Evolutionary conservation across 2,797 vertebrate genomes (phyloP).

Genomic region (Pantherophis alleghaniensis): DNA sequence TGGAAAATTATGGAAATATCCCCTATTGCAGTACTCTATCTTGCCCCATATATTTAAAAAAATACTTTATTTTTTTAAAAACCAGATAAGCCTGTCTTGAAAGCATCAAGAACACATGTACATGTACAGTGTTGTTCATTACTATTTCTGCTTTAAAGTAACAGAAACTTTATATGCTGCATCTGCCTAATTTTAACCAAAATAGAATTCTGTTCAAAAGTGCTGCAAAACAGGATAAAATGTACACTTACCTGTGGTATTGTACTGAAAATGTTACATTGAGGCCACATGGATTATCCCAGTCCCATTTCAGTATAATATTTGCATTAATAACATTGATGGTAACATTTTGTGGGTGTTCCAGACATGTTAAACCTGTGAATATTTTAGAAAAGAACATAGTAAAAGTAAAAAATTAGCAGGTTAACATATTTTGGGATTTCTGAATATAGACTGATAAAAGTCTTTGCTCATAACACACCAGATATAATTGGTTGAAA

Average conservation of each 20-base stretch:
- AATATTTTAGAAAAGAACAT: background rate
- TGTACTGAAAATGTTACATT: conserved; percentile 14
- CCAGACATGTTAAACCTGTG: conserved; percentile 2
- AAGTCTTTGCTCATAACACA: background rate
- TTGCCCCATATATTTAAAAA: background rate
- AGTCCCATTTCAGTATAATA: conserved; percentile 24
- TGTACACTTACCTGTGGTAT: background rate
- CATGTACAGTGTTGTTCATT: background rate
- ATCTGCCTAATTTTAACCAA: background rate
- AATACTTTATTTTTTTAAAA: background rate
- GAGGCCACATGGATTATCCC: conserved; percentile 20
- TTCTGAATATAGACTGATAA: background rate
- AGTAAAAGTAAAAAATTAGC: background rate
- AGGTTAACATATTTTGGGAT: background rate
- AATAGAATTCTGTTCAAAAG: background rate
- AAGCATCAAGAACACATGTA: background rate
- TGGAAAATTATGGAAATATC: background rate
- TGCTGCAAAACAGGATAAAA: background rate
- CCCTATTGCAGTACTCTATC: background rate
- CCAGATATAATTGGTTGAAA: background rate
- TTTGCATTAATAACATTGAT: background rate
- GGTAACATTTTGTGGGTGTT: background rate
- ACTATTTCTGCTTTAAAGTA: background rate
- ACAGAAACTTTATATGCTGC: background rate
- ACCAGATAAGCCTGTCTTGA: background rate